Base-by-base conservation (phyloP, 2,888 invertebrate species). In the Trissolcus brochymenae region DNA sequence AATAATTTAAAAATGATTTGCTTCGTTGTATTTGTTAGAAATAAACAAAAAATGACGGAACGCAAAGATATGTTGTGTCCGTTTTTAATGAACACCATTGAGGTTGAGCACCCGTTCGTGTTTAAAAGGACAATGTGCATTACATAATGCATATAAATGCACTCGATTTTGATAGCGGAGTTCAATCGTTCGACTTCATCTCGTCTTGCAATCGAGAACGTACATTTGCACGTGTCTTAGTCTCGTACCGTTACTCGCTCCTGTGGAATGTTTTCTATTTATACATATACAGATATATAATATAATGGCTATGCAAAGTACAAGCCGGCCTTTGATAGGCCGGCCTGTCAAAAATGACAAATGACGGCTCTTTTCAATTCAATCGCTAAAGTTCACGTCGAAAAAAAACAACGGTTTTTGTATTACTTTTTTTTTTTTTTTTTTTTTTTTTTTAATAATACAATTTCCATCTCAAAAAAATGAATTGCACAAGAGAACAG, bases 181-280 rank as follows among this genome's bases (percentile, higher is more conserved):
- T 57, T 61, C 61, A 67, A 76, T 72, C 70, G 50, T 53, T 59
- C 57, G 61, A 55, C 76, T 70, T 54, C 75, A 75, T 70, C 70
- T 62, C 68, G 64, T 68, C 40, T 59, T 41, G 62, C 75, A 60
- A 67, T 75, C 59, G 64, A 49, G 61, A 67, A 61, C 57, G 62
- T 68, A 41, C 54, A 68, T 72, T 77, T 60, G 77, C 77, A 68
- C 77, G 77, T 73, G 77, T 73, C 64, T 75, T 75, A 64, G 64
- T 17, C 6, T 19, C 68, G 68, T 62, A 75, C 74, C 74, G 74
- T 75, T 75, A 75, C 41, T 75, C 59, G 74, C 68, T 75, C 74
- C 74, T 75, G 74, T 46, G 67, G 74, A 74, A 74, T 68, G 68
- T 75, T 68, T 75, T 68, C 74, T 75, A 75, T 68, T 68, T 75